Base-by-base conservation (phyloP, 2,888 invertebrate genomes). In the Rapana venosa region DNA sequence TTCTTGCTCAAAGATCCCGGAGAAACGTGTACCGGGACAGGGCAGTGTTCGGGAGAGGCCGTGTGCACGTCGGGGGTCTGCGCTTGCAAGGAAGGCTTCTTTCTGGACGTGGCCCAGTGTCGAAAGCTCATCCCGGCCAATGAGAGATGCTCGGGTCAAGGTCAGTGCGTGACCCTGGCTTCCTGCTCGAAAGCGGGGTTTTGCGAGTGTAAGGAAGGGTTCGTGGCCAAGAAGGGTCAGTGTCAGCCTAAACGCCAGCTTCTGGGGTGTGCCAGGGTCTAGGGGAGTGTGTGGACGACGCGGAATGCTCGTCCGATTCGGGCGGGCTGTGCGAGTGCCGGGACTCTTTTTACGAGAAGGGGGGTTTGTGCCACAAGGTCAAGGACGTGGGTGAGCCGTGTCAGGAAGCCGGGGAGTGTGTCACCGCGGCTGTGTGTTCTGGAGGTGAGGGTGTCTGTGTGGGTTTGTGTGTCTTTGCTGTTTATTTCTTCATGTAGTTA, bases 211-310 rank as follows among this genome's bases (percentile, higher is more conserved):
- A 86, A 74, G n/a, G 84, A 47, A 17, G 90, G 90, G 0, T 81
- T 87, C 74, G 89, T 90, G 81, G 87, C 91, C 20, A 90, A 90
- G 36, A 88, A 86, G 17, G 90, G 91, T 20, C 15, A 58, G 26
- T 91, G 91, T 30, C 47, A n/a, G 20, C 79, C 84, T 1, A 70
- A n/a, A 85, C 88, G n/a, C 83, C 87, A 17, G 91, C 89, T n/a
- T 87, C 89, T 32, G 83, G 87, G 77, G 4, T 47, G 8, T 91
- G 91, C 77, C 66, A 88, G 32, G 30, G 85, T 2, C 56, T 89
- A 20, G 91, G 90, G 17, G 90, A 91, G 61, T 91, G 91, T 36
- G 89, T 90, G 70, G 56, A 66, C 13, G 32, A 85, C 30, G 90
- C 91, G 6, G 90, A 90, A 47, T 91, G 91, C 70, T 90, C 91